phyloP scores from a whole-genome alignment of 2,888 invertebrate genomes.

The Parasteatoda lunata region DNA sequence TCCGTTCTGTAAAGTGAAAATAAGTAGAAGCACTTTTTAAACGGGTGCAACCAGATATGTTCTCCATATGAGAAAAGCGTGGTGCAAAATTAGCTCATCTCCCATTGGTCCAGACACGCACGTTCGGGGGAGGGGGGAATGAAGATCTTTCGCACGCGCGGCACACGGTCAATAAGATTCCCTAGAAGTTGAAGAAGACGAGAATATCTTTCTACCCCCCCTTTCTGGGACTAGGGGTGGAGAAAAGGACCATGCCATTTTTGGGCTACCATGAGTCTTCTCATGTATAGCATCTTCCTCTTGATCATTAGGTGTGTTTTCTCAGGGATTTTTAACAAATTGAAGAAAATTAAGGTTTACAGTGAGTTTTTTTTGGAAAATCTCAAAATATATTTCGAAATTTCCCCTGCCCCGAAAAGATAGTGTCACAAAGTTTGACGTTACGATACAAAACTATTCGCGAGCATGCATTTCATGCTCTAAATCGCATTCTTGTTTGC shows the following conservation, averaged over 20 bases:
- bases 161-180: slow-evolving; percentile 47
- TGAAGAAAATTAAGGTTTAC: slow-evolving; percentile 10
- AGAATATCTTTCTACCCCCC: slow-evolving; percentile 8
- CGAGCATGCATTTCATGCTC: neutral
- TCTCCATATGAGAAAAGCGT: slow-evolving; percentile 57
- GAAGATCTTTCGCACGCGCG: slow-evolving; percentile 15
- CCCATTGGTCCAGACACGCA: slow-evolving; percentile 46
- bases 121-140: slow-evolving; percentile 22
- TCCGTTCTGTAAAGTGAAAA: slow-evolving; percentile 66
- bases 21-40: slow-evolving; percentile 64
- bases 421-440: neutral
- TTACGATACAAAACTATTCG: neutral
- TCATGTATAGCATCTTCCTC: slow-evolving; percentile 55
- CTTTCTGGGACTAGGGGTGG: slow-evolving; percentile 24
- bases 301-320: neutral
- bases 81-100: slow-evolving; percentile 52
- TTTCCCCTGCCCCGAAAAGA: neutral
- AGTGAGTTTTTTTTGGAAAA: neutral
- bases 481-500: neutral
- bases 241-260: slow-evolving; percentile 53
- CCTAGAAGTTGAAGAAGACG: slow-evolving; percentile 33
- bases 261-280: slow-evolving; percentile 57
- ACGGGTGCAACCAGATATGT: slow-evolving; percentile 63
- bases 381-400: neutral
- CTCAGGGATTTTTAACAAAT: slow-evolving; percentile 54